Base-by-base conservation (phyloP, 2,888 invertebrate genomes). In the Diarsia dahlii region DNA sequence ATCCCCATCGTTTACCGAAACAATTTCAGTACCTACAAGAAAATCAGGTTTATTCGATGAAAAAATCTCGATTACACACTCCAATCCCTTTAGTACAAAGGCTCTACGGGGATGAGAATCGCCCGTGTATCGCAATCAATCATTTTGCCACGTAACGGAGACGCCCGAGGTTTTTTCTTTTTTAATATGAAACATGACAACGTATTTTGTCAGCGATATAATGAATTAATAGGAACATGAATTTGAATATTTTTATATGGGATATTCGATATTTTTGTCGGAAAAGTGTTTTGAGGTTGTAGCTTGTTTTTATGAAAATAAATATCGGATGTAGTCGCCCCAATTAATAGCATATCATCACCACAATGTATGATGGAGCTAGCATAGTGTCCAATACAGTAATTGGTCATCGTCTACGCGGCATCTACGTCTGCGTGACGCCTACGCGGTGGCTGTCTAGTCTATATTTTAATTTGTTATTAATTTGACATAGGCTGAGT, bases 171-270 rank as follows among this genome's bases (percentile, higher is more conserved):
- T 86, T 88, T 84, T 89, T 84, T 77, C 81, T 76, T 89, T 89
- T 90, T 90, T 91, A 92, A 91, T 91, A 90, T 87, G 81, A 86
- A 89, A 89, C 91, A 89, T 92, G 92, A 92, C 92, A 82, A 52
- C 69, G 87, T 86, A 77, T 84, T 90, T 87, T 86, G 81, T 80
- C 76, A 65, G 72, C 70, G 69, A 76, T 79, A 78, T 87, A 84
- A 85, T 81, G 76, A 84, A 87, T 85, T 88, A 86, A 82, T 85
- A 56, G 82, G 66, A 65, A 82, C 74, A 83, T 64, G 74, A 85
- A 80, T 87, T 84, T 87, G 74, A 86, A 78, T 84, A 80, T 71
- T 64, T 71, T 78, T 67, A 62, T 6, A 48, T 62, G 1, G 58
- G 71, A 48, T 45, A 52, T 54, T 69, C 34, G 64, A 80, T 76